phyloP scores from a whole-genome alignment of 2,888 invertebrate species.

The Polydrusus cervinus region DNA sequence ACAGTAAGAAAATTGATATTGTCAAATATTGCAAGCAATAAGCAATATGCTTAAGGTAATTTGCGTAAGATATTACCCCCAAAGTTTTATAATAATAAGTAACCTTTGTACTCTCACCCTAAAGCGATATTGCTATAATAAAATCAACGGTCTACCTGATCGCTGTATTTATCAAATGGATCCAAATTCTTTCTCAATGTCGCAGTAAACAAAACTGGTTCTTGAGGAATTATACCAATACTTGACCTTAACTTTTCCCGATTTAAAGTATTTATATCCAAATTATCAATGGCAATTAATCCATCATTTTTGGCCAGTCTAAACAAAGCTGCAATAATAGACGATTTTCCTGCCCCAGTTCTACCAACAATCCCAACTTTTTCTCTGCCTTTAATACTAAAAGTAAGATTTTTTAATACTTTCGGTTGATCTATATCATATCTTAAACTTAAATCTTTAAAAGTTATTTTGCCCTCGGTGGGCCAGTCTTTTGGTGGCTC shows the following conservation, averaged over 20 bases:
- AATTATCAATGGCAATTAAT: conserved; percentile 84
- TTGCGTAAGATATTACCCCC: no score
- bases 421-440: conserved; percentile 82
- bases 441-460: conserved; percentile 79
- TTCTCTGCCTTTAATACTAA: conserved; percentile 73
- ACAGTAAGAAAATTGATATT: conserved; percentile 23
- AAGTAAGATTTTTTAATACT: conserved; percentile 82
- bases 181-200: conserved; percentile 91
- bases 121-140: not conserved
- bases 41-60: no score
- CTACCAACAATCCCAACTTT: conserved; percentile 87
- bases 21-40: not conserved
- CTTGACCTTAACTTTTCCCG: conserved; percentile 83
- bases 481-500: conserved; percentile 77
- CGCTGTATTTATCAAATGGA: conserved; percentile 87
- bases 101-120: no score
- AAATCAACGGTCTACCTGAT: conserved; percentile 72
- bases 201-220: conserved; percentile 89
- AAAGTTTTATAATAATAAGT: no score
- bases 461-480: conserved; percentile 78
- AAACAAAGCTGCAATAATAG: conserved; percentile 83
- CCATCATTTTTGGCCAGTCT: conserved; percentile 86
- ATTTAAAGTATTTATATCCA: conserved; percentile 80
- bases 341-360: conserved; percentile 88
- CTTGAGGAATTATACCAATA: conserved; percentile 89